Base-by-base conservation (phyloP, 2,888 invertebrate genomes). In the Tipula lateralis region DNA sequence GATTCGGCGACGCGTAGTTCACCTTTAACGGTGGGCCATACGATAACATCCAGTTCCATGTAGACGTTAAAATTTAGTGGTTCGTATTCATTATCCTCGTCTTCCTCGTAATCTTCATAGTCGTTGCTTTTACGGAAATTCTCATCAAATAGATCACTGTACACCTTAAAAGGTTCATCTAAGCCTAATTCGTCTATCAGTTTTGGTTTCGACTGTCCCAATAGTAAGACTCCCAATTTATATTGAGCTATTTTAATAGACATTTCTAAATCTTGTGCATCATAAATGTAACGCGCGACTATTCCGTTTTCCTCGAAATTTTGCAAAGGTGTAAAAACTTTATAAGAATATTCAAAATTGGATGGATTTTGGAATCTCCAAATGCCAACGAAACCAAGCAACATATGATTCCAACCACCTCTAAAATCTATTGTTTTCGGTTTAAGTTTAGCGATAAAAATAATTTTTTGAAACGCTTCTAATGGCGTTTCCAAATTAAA, bases 261-360 rank as follows among this genome's bases (percentile, higher is more conserved):
- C 85, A 94, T 88, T 88, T 96, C 95, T 4, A 94, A 92, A 86
- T 95, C 94, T 29, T 93, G 92, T 36, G 92, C 91, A 9, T 92
- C 91, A 85, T 93, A 92, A 0, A 95, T 91, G 0, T 89, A 85
- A 88, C 95, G 96, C 0, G 93, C 91, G 0, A 95, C 93, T 7
- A 95, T 91, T 0, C 96, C 96, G 87, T 94, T 95, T 88, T 95
- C 94, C 87, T 95, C 93, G 86, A 95, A 94, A 3, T 94, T 94
- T 87, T 93, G 92, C n/a, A 96, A 89, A 0, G 96, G 96, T 0
- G 96, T 95, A 88, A 93, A 95, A 66, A 96, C 89, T 86, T 94
- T 93, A 89, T 95, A 95, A 0, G 94, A 92, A 89, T 96, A 96
- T 86, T 95, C 94, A 86, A 96, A 95, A 89, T 96, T 93, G 6